These are phyloP conservation scores for Silurus lanzhouensis DNA, from an alignment of 2,797 vertebrate species.

Conservation along the genomic window DNA sequence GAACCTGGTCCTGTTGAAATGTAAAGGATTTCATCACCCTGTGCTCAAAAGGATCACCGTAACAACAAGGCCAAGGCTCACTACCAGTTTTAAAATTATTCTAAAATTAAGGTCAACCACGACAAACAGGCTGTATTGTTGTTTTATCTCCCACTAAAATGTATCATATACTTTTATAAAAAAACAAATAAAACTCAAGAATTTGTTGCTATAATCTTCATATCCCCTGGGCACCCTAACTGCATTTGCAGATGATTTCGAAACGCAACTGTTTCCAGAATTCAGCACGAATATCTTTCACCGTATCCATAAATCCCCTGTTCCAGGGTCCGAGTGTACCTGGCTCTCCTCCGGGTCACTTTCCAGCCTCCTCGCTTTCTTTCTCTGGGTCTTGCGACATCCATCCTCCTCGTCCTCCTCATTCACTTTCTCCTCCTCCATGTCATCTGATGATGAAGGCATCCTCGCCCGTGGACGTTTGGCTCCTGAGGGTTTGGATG, in stretches of 20 bases:
- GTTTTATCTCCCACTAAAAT: no score
- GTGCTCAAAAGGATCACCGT: background rate
- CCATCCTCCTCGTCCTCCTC: constrained; percentile 46
- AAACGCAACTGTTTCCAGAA: background rate
- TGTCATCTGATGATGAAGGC: constrained; percentile 43
- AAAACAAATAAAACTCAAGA: background rate
- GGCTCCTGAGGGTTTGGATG: constrained; percentile 34
- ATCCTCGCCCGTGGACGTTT: constrained; percentile 16
- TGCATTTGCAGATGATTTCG: background rate
- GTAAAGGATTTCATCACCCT: background rate
- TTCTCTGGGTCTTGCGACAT: constrained; percentile 46
- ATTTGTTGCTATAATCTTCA: background rate
- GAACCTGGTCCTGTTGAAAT: constrained; percentile 37
- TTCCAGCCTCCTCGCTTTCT: constrained; percentile 50
- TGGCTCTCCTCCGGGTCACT: constrained; percentile 51
- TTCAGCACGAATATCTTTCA: background rate
- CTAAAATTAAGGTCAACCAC: background rate
- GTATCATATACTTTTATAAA: background rate
- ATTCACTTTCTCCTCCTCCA: constrained; percentile 50
- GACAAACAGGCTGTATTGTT: background rate
- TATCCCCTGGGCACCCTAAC: no score
- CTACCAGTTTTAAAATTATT: background rate
- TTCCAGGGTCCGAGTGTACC: constrained; percentile 40
- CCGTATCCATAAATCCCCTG: background rate
- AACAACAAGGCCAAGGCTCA: background rate